Conservation (phyloP, 2,113 vertebrate species). For the Atlantisia rogersi region DNA sequence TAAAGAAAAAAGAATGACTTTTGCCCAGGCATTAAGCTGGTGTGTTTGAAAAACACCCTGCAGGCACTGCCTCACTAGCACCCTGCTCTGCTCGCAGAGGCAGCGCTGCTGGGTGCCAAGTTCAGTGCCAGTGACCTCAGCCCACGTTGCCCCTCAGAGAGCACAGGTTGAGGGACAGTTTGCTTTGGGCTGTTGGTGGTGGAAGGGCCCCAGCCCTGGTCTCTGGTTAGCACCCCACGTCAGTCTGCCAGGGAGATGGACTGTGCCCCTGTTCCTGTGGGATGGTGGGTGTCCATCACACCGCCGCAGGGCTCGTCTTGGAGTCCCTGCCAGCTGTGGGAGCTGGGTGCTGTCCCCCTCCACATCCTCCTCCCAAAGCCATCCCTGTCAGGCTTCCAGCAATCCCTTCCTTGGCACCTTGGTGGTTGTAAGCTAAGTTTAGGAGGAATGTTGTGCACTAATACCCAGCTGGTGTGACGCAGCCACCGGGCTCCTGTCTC, state of each 20-base stretch:
- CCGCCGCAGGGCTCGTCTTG: rapidly evolving
- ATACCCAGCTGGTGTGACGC: background rate
- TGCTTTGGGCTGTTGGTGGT: background rate
- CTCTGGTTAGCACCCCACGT: rapidly evolving
- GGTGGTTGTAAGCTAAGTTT: background rate
- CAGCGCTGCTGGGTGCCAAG: background rate
- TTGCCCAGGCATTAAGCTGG: background rate
- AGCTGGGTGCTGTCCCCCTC: background rate
- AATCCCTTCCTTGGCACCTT: background rate
- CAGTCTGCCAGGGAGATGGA: background rate
- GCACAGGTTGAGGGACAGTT: background rate
- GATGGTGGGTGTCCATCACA: background rate
- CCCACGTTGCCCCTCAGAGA: background rate
- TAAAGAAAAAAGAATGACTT: background rate
- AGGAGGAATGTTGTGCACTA: background rate
- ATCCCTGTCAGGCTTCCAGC: background rate
- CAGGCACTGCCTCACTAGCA: background rate
- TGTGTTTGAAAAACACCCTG: background rate
- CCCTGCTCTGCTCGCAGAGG: background rate
- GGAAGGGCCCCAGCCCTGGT: background rate
- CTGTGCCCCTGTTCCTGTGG: background rate
- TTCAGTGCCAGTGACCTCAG: background rate
- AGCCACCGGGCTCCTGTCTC: background rate
- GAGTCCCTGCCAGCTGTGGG: background rate
- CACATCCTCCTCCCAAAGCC: background rate